phyloP scores from a whole-genome alignment of 1,140 invertebrate genomes.

The Oppia nitens region DNA sequence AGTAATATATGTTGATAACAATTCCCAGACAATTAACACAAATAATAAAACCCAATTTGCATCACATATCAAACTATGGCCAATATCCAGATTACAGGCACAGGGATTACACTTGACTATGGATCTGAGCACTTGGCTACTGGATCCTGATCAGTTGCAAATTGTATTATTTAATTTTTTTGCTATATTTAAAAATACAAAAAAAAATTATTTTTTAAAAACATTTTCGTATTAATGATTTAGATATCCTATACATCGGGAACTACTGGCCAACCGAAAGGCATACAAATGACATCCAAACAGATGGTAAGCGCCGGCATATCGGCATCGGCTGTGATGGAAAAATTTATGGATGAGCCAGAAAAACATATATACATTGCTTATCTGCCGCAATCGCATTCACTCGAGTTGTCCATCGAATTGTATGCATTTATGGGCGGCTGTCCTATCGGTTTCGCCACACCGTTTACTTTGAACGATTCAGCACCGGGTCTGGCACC shows the following conservation, averaged over 20 bases:
- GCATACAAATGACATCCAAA: slow-evolving; percentile 21
- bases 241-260: slow-evolving; percentile 39
- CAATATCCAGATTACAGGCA: too few relatives aligned
- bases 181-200: too few relatives aligned
- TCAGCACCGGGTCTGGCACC: slow-evolving; percentile 31
- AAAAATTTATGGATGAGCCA: slow-evolving; percentile 23
- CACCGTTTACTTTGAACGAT: slow-evolving; percentile 83
- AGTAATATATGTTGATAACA: slow-evolving; percentile 15
- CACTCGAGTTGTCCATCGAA: slow-evolving; percentile 28
- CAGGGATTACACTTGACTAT: too few relatives aligned
- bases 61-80: too few relatives aligned
- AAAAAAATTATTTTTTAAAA: too few relatives aligned
- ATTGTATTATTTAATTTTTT: too few relatives aligned
- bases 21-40: too few relatives aligned
- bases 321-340: slow-evolving; percentile 62
- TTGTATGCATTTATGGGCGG: slow-evolving; percentile 37
- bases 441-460: slow-evolving; percentile 85
- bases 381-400: slow-evolving; percentile 59
- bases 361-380: slow-evolving; percentile 70
- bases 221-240: too few relatives aligned
- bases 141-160: too few relatives aligned
- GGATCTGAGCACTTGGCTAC: too few relatives aligned
- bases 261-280: slow-evolving; percentile 25
- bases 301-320: slow-evolving; percentile 46
- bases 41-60: too few relatives aligned